Conservation (phyloP, 2,888 invertebrate species). For the Listrodromus nycthemerus region DNA sequence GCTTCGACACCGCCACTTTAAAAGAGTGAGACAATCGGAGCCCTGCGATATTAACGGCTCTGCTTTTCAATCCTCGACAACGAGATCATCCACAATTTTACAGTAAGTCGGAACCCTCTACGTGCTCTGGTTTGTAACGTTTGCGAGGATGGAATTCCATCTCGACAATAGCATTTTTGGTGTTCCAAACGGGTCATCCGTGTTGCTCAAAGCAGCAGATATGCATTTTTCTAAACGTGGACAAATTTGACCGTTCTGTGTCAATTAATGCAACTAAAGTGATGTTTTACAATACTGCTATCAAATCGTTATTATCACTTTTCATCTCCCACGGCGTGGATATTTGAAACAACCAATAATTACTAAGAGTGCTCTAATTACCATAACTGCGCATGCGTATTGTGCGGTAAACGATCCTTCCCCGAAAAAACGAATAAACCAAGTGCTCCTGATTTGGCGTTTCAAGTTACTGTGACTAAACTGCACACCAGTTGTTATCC, state of each 20-base stretch:
- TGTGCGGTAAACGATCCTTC: too few species aligned
- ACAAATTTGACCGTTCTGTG: not conserved
- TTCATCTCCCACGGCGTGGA: too few species aligned
- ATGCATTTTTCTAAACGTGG: not conserved
- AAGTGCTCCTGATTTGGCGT: too few species aligned
- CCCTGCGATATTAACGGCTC: not conserved
- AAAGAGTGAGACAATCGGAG: not conserved
- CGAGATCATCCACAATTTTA: slow-evolving; percentile 4
- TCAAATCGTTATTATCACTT: too few species aligned
- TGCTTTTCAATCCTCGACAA: not conserved
- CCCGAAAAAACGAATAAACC: too few species aligned
- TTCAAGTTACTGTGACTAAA: too few species aligned
- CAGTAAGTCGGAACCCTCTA: slow-evolving; percentile 15
- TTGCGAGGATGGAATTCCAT: not conserved
- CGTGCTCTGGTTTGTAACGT: not conserved
- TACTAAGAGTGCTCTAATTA: too few species aligned
- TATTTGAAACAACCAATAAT: too few species aligned
- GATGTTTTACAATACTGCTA: not conserved
- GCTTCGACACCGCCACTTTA: slow-evolving; percentile 24
- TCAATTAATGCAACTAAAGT: not conserved
- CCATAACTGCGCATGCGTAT: too few species aligned
- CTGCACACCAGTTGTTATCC: too few species aligned
- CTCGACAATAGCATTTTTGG: not conserved
- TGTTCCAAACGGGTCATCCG: not conserved
- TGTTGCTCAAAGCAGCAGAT: not conserved